phyloP scores from a whole-genome alignment of 2,888 invertebrate genomes.

The Alitta virens region DNA sequence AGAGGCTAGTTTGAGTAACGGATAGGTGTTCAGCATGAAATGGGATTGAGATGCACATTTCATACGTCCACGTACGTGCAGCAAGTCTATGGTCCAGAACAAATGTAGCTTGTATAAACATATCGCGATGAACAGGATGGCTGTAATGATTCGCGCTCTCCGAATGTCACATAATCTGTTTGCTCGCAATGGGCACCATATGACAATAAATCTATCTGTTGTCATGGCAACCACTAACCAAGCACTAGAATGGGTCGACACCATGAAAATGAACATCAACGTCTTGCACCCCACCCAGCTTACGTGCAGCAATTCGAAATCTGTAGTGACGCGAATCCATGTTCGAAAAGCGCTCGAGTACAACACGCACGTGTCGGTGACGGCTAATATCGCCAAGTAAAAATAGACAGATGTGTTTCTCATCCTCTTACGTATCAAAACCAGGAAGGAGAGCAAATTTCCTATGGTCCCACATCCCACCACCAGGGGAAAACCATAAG shows the following conservation, averaged over 20 bases:
- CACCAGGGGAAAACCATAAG: constrained; percentile 39
- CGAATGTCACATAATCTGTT: constrained; percentile 15
- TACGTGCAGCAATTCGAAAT: constrained; percentile 43
- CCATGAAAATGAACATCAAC: constrained; percentile 41
- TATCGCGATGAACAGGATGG: background rate
- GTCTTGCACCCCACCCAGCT: constrained; percentile 42
- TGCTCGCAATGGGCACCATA: constrained; percentile 27
- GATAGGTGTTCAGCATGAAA: constrained; percentile 35
- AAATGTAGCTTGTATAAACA: constrained; percentile 17
- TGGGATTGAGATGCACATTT: constrained; percentile 13
- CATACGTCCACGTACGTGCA: background rate
- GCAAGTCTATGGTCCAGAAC: constrained; percentile 16
- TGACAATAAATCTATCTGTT: constrained; percentile 24
- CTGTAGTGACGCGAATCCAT: constrained; percentile 42
- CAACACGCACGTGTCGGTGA: constrained; percentile 46
- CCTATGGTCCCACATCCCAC: constrained; percentile 42
- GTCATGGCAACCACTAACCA: constrained; percentile 28
- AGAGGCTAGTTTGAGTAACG: constrained; percentile 38
- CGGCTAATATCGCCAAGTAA: constrained; percentile 44
- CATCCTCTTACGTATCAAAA: constrained; percentile 43
- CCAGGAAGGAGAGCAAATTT: constrained; percentile 41
- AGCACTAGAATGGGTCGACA: constrained; percentile 29
- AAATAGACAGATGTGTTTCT: constrained; percentile 46
- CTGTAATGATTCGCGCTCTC: constrained; percentile 15
- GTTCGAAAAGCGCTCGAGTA: constrained; percentile 49